Conservation (phyloP, 2,113 vertebrate species). For the Noctilio leporinus region DNA sequence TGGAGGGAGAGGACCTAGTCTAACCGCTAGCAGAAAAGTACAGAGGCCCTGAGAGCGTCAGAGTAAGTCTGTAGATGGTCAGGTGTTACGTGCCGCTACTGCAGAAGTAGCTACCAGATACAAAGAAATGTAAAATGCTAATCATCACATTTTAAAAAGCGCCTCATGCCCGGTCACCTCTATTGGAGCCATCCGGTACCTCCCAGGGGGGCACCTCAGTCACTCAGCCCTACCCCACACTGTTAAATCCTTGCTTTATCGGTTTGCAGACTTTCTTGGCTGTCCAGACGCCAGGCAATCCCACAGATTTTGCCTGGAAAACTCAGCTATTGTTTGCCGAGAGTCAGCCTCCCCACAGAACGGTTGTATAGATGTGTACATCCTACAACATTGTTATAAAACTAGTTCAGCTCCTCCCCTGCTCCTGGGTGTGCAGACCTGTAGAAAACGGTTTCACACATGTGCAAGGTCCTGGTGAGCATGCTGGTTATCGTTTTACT, state of each 20-base stretch:
- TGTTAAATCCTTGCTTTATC: conserved; percentile 27
- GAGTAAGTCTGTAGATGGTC: background rate
- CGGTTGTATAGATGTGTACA: background rate
- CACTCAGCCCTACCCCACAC: background rate
- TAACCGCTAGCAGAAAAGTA: background rate
- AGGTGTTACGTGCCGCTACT: background rate
- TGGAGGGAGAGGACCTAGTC: background rate
- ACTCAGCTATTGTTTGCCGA: background rate
- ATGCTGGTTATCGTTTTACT: background rate
- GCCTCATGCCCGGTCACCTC: background rate
- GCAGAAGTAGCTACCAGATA: background rate
- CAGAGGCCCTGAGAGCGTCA: background rate
- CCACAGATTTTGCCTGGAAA: conserved; percentile 15
- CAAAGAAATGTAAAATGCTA: background rate
- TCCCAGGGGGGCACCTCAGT: background rate
- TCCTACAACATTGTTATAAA: background rate
- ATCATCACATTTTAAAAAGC: background rate
- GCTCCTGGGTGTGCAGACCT: background rate
- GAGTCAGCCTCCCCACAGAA: background rate
- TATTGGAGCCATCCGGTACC: fast-evolving
- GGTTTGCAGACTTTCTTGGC: background rate
- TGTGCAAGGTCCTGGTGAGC: background rate
- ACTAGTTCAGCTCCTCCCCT: background rate
- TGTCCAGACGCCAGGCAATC: conserved; percentile 5
- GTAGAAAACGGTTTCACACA: background rate